A percentile compares a stretch with the other conserved stretches of the same genome.
phyloP scores from a whole-genome alignment of 2,797 vertebrate genomes.

The Siniperca scherzeri region DNA sequence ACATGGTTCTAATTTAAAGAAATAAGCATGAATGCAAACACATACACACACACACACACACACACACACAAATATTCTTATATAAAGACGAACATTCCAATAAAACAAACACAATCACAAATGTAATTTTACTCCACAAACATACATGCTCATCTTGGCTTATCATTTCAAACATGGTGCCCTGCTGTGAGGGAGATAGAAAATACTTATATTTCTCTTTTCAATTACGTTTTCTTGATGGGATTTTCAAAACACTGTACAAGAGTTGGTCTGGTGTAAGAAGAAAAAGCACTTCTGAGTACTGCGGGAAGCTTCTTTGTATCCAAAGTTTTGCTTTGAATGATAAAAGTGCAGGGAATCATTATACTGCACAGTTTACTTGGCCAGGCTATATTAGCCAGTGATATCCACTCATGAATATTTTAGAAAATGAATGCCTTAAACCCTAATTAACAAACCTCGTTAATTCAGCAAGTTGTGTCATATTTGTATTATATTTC shows the following conservation, averaged over 20 bases:
- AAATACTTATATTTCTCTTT: slow-evolving; percentile 56
- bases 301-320: slow-evolving; percentile 2
- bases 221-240: slow-evolving; percentile 62
- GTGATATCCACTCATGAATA: slow-evolving; percentile 43
- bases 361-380: slow-evolving; percentile 29
- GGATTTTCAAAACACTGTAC: slow-evolving; percentile 54
- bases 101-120: slow-evolving; percentile 1
- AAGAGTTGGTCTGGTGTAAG: slow-evolving; percentile 24
- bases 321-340: slow-evolving; percentile 35
- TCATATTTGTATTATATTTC: slow-evolving; percentile 3
- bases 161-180: slow-evolving; percentile 51
- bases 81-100: slow-evolving; percentile 19
- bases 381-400: slow-evolving; percentile 5
- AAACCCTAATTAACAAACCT: slow-evolving; percentile 20
- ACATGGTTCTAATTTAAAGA: slow-evolving; percentile 35
- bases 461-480: slow-evolving; percentile 15
- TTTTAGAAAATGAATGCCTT: slow-evolving; percentile 37
- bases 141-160: slow-evolving; percentile 27
- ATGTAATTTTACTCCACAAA: slow-evolving; percentile 28
- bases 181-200: slow-evolving; percentile 55
- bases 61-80: neutral
- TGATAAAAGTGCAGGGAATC: slow-evolving; percentile 17
- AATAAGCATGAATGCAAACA: slow-evolving; percentile 20
- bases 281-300: slow-evolving; percentile 36
- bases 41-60: neutral